These are phyloP conservation scores for Cydia pomonella DNA, from an alignment of 1,140 invertebrate species.

Conservation along the genomic window DNA sequence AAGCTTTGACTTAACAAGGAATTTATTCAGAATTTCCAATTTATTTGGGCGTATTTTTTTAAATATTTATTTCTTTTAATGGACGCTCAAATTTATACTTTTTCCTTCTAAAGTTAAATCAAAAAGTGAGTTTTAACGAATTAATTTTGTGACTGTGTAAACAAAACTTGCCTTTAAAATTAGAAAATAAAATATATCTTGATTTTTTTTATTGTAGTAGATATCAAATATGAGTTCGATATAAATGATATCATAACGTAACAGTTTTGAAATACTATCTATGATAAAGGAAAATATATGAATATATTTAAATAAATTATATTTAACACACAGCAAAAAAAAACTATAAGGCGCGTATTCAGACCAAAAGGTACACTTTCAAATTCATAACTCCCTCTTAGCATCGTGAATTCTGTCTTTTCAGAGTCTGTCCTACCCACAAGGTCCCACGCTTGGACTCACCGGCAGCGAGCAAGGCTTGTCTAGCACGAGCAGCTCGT, in stretches of 20 bases:
- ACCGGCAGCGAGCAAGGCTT: conserved; percentile 95
- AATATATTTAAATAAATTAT: conserved; percentile 7
- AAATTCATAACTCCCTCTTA: not conserved
- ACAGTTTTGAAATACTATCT: no score
- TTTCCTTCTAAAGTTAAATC: not conserved
- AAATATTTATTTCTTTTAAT: not conserved
- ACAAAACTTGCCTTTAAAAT: no score
- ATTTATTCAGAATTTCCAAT: not conserved
- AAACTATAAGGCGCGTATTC: not conserved
- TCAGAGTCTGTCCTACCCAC: conserved; percentile 56
- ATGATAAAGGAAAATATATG: no score
- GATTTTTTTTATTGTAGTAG: no score
- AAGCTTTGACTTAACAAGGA: not conserved
- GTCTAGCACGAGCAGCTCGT: conserved; percentile 92
- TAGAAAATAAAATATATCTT: no score
- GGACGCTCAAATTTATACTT: not conserved
- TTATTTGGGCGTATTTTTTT: not conserved
- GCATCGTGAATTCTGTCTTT: not conserved
- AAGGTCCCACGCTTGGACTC: conserved; percentile 76
- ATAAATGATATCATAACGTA: no score
- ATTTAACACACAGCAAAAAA: not conserved
- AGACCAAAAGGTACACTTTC: not conserved
- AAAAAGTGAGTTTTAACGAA: not conserved
- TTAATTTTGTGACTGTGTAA: not conserved
- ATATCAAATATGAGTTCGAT: no score